A percentile compares a stretch with the other conserved stretches of the same genome.
phyloP scores from a whole-genome alignment of 2,113 vertebrate genomes.

The Pardalotus punctatus region DNA sequence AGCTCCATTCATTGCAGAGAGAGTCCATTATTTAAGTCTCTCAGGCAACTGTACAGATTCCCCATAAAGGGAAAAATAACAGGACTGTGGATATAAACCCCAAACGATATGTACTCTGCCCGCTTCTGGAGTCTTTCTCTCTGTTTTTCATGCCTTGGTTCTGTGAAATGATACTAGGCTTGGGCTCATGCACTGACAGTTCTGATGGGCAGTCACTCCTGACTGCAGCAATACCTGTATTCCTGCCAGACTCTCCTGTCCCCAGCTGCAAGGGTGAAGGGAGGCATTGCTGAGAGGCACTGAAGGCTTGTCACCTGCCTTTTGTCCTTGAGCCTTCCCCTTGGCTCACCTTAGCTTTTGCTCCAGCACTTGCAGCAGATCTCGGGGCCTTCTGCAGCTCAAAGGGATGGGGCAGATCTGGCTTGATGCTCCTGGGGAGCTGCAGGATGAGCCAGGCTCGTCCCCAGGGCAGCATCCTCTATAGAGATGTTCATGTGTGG shows the following conservation, averaged over 20 bases:
- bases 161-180: not conserved
- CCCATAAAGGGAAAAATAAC: not conserved
- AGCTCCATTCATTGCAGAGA: conserved; percentile 1
- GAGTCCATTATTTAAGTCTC: conserved; percentile 35
- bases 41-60: not conserved
- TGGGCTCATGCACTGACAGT: not conserved
- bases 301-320: not conserved
- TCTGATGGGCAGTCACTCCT: not conserved
- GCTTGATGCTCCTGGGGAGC: not conserved
- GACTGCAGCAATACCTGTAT: not conserved
- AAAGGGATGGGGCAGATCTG: not conserved
- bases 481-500: rapidly evolving
- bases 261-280: not conserved
- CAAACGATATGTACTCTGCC: not conserved
- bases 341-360: not conserved
- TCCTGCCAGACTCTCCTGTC: not conserved
- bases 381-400: not conserved
- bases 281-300: not conserved
- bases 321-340: not conserved
- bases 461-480: not conserved
- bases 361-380: not conserved
- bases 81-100: not conserved
- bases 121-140: not conserved
- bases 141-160: not conserved
- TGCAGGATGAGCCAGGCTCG: not conserved